Percentiles rank a stretch among this genome's conserved stretches.
Conservation (phyloP, 2,113 vertebrate species). For the Ptilorrhoa leucosticta region DNA sequence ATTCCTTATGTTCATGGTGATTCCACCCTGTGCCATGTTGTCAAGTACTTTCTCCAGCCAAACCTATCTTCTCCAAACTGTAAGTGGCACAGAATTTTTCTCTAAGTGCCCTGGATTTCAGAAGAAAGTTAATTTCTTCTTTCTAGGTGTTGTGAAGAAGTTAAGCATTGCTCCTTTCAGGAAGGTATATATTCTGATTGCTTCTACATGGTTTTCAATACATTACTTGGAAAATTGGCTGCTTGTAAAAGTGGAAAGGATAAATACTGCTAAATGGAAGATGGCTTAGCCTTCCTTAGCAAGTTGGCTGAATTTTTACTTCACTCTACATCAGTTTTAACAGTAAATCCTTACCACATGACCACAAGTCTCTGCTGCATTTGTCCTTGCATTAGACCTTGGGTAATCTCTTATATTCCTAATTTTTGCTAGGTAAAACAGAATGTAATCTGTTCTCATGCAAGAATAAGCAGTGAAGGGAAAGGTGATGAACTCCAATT, state of each 20-base stretch:
- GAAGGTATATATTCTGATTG: neutral
- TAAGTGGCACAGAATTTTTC: neutral
- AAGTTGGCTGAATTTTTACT: neutral
- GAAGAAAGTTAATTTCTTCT: neutral
- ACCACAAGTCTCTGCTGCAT: neutral
- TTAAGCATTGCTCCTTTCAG: neutral
- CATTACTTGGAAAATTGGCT: neutral
- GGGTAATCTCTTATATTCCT: neutral
- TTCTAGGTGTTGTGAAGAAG: neutral
- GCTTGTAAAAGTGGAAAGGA: neutral
- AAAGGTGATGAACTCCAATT: neutral
- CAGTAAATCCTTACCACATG: neutral
- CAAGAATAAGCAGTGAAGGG: neutral
- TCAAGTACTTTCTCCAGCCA: neutral
- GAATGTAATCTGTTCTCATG: neutral
- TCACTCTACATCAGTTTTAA: neutral
- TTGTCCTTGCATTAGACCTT: too few species aligned
- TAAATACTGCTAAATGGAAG: neutral
- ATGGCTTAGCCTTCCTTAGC: neutral
- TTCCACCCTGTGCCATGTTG: neutral
- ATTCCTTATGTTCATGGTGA: neutral
- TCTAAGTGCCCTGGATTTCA: neutral
- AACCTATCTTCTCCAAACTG: neutral
- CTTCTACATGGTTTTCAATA: neutral
- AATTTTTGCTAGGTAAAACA: neutral